These are phyloP conservation scores for Polypterus bichir DNA, from an alignment of 2,113 vertebrate genomes.

Conservation along the genomic window DNA sequence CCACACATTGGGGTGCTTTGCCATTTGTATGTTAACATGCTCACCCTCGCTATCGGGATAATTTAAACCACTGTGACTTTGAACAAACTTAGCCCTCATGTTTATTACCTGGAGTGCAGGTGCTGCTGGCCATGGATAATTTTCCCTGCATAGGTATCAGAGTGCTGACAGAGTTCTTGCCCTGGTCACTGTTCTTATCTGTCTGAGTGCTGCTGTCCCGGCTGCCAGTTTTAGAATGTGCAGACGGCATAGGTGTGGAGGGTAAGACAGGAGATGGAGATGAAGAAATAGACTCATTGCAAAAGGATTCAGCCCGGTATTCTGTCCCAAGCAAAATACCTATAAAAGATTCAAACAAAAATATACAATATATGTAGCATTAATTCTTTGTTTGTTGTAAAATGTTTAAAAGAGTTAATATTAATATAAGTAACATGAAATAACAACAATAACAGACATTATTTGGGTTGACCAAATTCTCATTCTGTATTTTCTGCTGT, in stretches of 20 bases:
- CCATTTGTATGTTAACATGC: background rate
- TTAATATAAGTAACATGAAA: no score
- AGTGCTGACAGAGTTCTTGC: conserved; percentile 35
- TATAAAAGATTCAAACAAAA: conserved; percentile 25
- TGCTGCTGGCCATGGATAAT: background rate
- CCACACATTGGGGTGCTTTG: no score
- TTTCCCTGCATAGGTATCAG: background rate
- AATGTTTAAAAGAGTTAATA: no score
- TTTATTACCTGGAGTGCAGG: background rate
- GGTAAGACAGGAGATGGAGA: conserved; percentile 82
- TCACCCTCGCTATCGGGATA: background rate
- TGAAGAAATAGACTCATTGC: conserved; percentile 76
- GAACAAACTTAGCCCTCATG: background rate
- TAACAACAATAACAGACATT: no score
- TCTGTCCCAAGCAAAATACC: conserved; percentile 85
- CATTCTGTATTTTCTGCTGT: no score
- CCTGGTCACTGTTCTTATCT: conserved; percentile 58
- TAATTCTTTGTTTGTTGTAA: no score
- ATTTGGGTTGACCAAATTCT: no score
- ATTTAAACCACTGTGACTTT: background rate
- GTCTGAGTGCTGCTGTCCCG: conserved; percentile 93
- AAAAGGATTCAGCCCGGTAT: conserved; percentile 69
- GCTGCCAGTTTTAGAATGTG: conserved; percentile 88
- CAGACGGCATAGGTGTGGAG: conserved; percentile 66
- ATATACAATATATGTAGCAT: no score